A percentile compares a stretch with the other conserved stretches of the same genome.
These are phyloP conservation scores for Musca domestica DNA, from an alignment of 1,140 invertebrate species.

Conservation along the genomic window DNA sequence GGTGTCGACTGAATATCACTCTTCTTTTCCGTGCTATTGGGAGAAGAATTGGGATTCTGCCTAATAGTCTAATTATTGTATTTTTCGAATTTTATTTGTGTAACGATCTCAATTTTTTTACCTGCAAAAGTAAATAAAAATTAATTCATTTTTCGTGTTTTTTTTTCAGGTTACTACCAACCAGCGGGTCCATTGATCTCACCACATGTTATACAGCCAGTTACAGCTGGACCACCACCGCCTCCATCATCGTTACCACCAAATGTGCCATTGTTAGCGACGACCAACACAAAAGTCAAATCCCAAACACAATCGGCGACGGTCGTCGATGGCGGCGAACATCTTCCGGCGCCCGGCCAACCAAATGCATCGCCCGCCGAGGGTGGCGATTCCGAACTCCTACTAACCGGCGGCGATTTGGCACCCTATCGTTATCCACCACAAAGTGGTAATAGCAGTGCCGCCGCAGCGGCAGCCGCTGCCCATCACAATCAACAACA, in stretches of 20 bases:
- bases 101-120: too few species aligned
- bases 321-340: conserved; percentile 21
- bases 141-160: conserved; percentile 35
- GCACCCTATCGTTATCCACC: conserved; percentile 32
- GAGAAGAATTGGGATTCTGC: too few species aligned
- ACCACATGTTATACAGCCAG: conserved; percentile 60
- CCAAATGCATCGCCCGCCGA: conserved; percentile 54
- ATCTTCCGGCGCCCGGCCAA: conserved; percentile 36
- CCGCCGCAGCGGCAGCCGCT: conserved; percentile 4
- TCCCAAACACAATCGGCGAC: conserved; percentile 28
- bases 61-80: too few species aligned
- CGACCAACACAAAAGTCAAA: conserved; percentile 22
- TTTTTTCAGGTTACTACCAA: conserved; percentile 78
- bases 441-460: conserved; percentile 31
- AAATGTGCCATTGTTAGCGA: conserved; percentile 30
- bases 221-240: conserved; percentile 47
- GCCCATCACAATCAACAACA: conserved; percentile 32
- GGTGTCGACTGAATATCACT: too few species aligned
- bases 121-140: conserved; percentile 22
- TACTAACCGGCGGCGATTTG: conserved; percentile 34
- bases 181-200: conserved; percentile 82
- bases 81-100: too few species aligned
- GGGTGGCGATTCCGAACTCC: conserved; percentile 55
- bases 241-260: conserved; percentile 26
- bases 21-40: too few species aligned